These are phyloP conservation scores for Capreolus pygargus DNA, from an alignment of 2,113 vertebrate genomes.

Conservation along the genomic window DNA sequence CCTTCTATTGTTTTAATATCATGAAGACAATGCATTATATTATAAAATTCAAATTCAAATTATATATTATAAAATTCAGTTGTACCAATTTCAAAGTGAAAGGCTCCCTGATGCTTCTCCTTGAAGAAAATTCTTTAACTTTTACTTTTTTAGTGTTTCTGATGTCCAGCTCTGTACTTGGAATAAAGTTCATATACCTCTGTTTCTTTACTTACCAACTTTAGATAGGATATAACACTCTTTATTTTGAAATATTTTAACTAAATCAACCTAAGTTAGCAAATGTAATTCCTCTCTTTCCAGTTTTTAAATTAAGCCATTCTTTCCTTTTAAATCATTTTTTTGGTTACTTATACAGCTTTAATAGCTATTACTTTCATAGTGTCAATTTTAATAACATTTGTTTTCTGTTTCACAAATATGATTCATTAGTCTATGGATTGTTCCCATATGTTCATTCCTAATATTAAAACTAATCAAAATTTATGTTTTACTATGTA, in stretches of 20 bases:
- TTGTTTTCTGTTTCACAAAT: not conserved
- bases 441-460: not conserved
- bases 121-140: not conserved
- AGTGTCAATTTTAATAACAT: not conserved
- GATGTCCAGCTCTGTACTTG: not conserved
- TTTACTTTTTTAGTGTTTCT: not conserved
- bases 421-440: not conserved
- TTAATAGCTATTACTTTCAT: not conserved
- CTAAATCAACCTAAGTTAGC: not conserved
- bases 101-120: not conserved
- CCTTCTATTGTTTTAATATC: not conserved
- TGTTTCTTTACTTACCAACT: not conserved
- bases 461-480: not conserved
- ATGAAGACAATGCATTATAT: not conserved
- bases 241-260: not conserved
- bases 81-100: not conserved
- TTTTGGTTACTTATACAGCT: not conserved
- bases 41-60: constrained; percentile 14
- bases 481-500: not conserved
- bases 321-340: not conserved
- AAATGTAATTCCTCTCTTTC: not conserved
- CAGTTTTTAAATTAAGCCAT: not conserved
- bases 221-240: not conserved
- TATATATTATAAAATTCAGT: not conserved
- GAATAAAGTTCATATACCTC: not conserved